Conservation (phyloP, 1,140 invertebrate genomes). For the Orius insidiosus region DNA sequence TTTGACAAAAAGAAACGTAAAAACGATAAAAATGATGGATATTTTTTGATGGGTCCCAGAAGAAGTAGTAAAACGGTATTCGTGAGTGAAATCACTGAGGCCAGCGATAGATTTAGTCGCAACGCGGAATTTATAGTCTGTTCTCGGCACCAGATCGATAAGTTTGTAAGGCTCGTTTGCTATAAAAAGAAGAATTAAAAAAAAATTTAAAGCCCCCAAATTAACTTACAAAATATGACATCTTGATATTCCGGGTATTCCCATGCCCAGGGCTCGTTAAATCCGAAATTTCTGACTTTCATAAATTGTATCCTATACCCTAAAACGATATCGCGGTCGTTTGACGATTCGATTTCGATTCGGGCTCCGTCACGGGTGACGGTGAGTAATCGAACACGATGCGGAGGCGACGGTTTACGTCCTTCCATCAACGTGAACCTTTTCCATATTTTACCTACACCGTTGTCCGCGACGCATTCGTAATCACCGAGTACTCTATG, state of each 20-base stretch:
- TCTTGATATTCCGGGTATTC: constrained; percentile 8
- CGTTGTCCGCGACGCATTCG: constrained; percentile 32
- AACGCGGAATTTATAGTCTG: constrained; percentile 22
- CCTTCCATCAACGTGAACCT: constrained; percentile 30
- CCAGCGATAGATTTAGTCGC: constrained; percentile 23
- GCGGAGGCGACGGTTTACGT: constrained; percentile 29
- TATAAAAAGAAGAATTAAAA: constrained; percentile 4
- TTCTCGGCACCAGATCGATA: constrained; percentile 19
- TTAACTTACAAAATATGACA: constrained; percentile 11
- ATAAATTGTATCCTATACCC: constrained; percentile 11
- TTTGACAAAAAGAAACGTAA: no score
- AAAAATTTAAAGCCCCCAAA: no score
- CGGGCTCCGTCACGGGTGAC: not conserved
- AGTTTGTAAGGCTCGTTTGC: constrained; percentile 19
- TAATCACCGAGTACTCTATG: constrained; percentile 33
- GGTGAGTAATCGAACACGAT: not conserved
- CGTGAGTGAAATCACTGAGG: constrained; percentile 21
- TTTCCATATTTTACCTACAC: constrained; percentile 30
- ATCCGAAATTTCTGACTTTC: no score
- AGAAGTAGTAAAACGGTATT: constrained; percentile 8
- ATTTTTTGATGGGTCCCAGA: no score
- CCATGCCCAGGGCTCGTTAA: no score
- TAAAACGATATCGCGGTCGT: not conserved
- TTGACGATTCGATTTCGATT: no score
- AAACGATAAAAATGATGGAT: no score